These are phyloP conservation scores for Amphiprion percula DNA, from an alignment of 2,113 vertebrate genomes.

Conservation along the genomic window DNA sequence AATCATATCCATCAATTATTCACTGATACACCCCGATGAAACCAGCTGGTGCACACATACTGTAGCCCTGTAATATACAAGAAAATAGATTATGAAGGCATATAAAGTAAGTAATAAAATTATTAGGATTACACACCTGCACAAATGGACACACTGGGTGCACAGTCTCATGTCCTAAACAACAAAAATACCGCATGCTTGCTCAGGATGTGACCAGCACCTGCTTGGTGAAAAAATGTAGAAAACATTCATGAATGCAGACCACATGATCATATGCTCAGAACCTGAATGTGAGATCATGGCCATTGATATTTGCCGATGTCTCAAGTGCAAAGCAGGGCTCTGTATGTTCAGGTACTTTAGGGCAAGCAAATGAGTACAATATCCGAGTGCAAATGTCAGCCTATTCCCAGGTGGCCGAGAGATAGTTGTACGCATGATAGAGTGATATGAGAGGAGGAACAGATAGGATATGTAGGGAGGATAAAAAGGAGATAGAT, in stretches of 20 bases:
- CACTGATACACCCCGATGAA: slow-evolving; percentile 31
- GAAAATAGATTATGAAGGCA: background rate
- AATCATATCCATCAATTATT: slow-evolving; percentile 51
- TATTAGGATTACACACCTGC: background rate
- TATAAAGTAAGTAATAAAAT: slow-evolving; percentile 11
- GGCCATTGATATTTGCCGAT: slow-evolving; percentile 59
- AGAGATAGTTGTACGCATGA: slow-evolving; percentile 58
- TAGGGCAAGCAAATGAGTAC: slow-evolving; percentile 66
- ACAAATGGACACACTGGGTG: background rate
- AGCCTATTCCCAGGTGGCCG: slow-evolving; percentile 50
- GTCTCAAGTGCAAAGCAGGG: slow-evolving; percentile 56
- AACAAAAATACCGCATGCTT: background rate
- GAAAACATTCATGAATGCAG: slow-evolving; percentile 34
- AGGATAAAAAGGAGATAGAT: slow-evolving; percentile 9
- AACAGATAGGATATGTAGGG: slow-evolving; percentile 28
- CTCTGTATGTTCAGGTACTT: slow-evolving; percentile 65
- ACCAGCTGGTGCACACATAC: slow-evolving; percentile 40
- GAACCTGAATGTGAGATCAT: slow-evolving; percentile 26
- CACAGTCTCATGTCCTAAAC: background rate
- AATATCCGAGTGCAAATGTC: slow-evolving; percentile 77
- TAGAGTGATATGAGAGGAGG: slow-evolving; percentile 52
- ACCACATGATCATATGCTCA: slow-evolving; percentile 1
- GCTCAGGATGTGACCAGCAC: background rate
- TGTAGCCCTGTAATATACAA: background rate
- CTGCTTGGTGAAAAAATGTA: background rate